Evolutionary conservation across 1,140 invertebrate genomes (phyloP).

Genomic region (Pinna nobilis): DNA sequence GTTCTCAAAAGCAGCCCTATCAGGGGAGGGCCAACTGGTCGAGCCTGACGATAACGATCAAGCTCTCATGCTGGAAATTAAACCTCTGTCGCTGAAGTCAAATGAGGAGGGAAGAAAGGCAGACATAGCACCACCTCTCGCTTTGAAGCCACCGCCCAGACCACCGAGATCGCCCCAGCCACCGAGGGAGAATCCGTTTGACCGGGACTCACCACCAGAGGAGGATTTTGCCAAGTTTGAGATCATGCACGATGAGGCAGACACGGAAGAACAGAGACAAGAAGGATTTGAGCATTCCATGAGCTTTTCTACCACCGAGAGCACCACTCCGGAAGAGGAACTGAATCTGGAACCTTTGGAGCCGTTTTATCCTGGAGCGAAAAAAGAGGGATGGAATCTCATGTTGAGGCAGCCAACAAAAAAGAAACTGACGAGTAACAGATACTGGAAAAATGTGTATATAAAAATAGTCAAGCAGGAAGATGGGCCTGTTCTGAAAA

Average conservation of each 20-base stretch:
- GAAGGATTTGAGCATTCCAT: slow-evolving; percentile 28
- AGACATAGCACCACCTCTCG: slow-evolving; percentile 35
- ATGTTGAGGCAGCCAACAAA: slow-evolving; percentile 96
- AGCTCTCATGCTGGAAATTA: slow-evolving; percentile 62
- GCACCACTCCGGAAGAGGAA: slow-evolving; percentile 88
- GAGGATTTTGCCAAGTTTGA: slow-evolving; percentile 72
- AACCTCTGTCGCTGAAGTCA: slow-evolving; percentile 41
- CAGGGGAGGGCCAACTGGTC: no score
- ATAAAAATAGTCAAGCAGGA: slow-evolving; percentile 80
- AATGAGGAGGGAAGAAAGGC: background rate
- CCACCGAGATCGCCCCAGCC: slow-evolving; percentile 71
- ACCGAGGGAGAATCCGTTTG: slow-evolving; percentile 86
- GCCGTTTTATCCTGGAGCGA: slow-evolving; percentile 88
- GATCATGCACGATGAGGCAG: slow-evolving; percentile 53
- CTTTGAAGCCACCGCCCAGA: slow-evolving; percentile 67
- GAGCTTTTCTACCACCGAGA: slow-evolving; percentile 69
- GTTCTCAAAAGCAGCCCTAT: no score
- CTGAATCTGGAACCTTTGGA: slow-evolving; percentile 95
- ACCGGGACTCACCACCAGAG: slow-evolving; percentile 79
- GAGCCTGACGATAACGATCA: slow-evolving; percentile 55
- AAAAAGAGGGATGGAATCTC: slow-evolving; percentile 96
- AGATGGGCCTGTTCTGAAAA: slow-evolving; percentile 60
- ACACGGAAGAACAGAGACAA: slow-evolving; percentile 44
- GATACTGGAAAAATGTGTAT: slow-evolving; percentile 99
- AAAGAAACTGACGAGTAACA: slow-evolving; percentile 92